phyloP scores from a whole-genome alignment of 2,888 invertebrate species.

The Seira sanloemensis region DNA sequence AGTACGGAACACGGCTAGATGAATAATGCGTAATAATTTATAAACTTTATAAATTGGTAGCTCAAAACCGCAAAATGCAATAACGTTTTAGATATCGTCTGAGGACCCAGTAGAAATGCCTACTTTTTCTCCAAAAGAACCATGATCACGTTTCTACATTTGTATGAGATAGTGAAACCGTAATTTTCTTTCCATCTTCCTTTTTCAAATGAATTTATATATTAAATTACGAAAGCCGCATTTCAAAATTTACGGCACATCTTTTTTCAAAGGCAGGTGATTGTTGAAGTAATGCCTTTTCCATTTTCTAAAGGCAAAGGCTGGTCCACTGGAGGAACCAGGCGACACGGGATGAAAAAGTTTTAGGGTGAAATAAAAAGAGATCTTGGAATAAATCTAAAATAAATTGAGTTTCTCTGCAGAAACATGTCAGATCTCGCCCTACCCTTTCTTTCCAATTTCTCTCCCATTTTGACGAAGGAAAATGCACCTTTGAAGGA shows the following conservation, averaged over 20 bases:
- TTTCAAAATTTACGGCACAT: not conserved
- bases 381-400: slow-evolving; percentile 52
- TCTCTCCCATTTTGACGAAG: not conserved
- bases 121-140: not conserved
- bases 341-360: not conserved
- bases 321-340: not conserved
- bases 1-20: not conserved
- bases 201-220: not conserved
- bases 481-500: not conserved
- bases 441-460: slow-evolving; percentile 6
- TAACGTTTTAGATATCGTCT: not conserved
- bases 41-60: slow-evolving; percentile 49
- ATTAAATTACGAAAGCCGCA: not conserved
- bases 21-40: slow-evolving; percentile 28
- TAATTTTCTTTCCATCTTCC: not conserved
- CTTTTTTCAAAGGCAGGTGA: too few species aligned
- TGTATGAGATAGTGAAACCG: not conserved
- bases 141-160: not conserved
- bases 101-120: not conserved
- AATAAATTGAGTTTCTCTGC: slow-evolving; percentile 61
- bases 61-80: slow-evolving; percentile 58
- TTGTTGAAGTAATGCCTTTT: too few species aligned
- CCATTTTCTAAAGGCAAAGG: not conserved
- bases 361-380: slow-evolving; percentile 35
- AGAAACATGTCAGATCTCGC: slow-evolving; percentile 48